Percentiles rank a stretch among this genome's conserved stretches.
Conservation (phyloP, 2,797 vertebrate genomes). For the Alauda arvensis region DNA sequence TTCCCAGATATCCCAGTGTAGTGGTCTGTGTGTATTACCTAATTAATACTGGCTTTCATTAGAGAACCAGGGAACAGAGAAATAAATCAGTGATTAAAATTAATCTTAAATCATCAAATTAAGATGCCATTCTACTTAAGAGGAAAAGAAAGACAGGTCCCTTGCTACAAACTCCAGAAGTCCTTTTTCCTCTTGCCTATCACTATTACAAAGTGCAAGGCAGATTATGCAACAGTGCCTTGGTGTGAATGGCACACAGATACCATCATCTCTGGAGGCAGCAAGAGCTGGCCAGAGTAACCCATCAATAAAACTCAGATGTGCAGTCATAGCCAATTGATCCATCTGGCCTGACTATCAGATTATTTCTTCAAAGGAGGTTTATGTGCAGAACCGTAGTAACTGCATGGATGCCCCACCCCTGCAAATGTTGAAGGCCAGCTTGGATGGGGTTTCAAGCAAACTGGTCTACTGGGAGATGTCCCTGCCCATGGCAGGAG, state of each 20-base stretch:
- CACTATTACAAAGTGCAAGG: background rate
- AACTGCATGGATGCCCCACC: background rate
- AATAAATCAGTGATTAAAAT: background rate
- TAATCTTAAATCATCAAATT: background rate
- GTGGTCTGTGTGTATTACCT: background rate
- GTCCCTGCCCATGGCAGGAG: background rate
- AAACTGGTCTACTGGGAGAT: background rate
- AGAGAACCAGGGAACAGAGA: background rate
- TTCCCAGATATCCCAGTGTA: background rate
- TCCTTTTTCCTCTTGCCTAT: background rate
- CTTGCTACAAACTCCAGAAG: background rate
- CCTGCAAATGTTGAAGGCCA: background rate
- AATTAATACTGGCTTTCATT: accelerated
- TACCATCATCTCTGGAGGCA: background rate
- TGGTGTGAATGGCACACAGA: background rate
- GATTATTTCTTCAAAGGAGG: background rate
- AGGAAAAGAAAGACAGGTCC: background rate
- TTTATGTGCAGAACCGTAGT: background rate
- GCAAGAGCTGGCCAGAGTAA: background rate
- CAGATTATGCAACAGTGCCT: background rate
- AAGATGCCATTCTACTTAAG: background rate
- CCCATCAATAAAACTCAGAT: background rate
- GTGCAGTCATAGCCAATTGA: background rate
- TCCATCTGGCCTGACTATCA: background rate
- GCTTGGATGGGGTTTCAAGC: background rate